A percentile compares a stretch with the other conserved stretches of the same genome.
Conservation (phyloP, 2,113 vertebrate genomes). For the Eretmochelys imbricata region DNA sequence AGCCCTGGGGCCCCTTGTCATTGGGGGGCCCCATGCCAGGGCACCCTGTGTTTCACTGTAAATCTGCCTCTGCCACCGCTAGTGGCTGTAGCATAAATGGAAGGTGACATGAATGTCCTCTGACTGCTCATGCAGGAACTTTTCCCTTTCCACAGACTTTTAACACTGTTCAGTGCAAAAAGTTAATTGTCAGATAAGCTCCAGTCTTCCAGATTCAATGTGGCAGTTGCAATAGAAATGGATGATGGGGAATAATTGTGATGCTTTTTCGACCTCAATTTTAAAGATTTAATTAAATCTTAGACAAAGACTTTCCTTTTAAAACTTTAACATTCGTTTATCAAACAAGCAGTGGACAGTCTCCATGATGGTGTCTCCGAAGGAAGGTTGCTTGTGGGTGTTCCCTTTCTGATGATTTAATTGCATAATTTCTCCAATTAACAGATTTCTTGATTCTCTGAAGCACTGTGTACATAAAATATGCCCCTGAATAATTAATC, state of each 20-base stretch:
- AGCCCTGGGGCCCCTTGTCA: no score
- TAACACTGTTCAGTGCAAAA: conserved; percentile 25
- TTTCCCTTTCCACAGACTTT: conserved; percentile 18
- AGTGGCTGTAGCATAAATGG: background rate
- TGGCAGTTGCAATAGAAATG: conserved; percentile 7
- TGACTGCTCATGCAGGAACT: conserved; percentile 5
- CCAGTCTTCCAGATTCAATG: conserved; percentile 37
- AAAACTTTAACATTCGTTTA: background rate
- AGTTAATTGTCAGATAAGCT: conserved; percentile 64
- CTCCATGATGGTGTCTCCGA: background rate
- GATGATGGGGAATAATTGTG: conserved; percentile 48
- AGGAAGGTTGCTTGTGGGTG: background rate
- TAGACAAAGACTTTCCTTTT: conserved; percentile 40
- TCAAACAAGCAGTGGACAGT: conserved; percentile 38
- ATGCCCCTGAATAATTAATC: conserved; percentile 36
- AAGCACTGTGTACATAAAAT: background rate
- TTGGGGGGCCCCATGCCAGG: no score
- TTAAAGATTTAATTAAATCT: conserved; percentile 60
- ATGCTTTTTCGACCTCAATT: conserved; percentile 66
- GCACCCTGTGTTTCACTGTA: no score
- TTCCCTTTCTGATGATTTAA: background rate
- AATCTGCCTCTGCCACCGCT: background rate
- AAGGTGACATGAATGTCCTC: background rate
- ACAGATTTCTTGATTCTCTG: background rate
- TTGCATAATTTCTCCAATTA: conserved; percentile 7